These are phyloP conservation scores for Dromiciops gliroides DNA, from an alignment of 2,113 vertebrate species.

Conservation along the genomic window DNA sequence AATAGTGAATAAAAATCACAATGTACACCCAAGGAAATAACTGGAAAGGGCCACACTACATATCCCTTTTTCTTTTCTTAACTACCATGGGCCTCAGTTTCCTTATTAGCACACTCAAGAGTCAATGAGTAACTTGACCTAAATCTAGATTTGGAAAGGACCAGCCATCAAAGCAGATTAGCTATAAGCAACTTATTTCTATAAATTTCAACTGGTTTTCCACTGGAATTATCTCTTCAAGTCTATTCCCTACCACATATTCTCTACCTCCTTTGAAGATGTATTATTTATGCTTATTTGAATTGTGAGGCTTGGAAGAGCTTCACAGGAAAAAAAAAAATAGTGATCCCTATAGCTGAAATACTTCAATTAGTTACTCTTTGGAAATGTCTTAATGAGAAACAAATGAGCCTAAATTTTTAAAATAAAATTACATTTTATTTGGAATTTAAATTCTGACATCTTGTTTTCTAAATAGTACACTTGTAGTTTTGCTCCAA, in stretches of 20 bases:
- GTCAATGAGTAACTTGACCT: neutral
- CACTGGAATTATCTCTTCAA: neutral
- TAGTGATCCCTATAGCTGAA: neutral
- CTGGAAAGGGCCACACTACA: neutral
- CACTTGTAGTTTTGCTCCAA: neutral
- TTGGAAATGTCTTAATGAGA: too few relatives aligned
- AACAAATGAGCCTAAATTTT: too few relatives aligned
- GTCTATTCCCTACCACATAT: neutral
- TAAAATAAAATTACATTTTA: too few relatives aligned
- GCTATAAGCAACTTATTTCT: neutral
- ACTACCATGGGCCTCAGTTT: neutral
- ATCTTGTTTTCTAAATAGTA: neutral
- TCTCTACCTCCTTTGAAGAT: neutral
- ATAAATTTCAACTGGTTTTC: neutral
- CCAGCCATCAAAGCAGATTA: neutral
- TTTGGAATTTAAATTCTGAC: too few relatives aligned
- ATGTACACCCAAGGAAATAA: neutral
- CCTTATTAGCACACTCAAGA: neutral
- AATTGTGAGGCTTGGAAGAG: neutral
- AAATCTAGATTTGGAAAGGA: neutral
- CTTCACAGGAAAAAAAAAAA: neutral
- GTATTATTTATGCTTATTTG: neutral
- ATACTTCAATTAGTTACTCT: too few relatives aligned
- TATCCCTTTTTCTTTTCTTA: neutral
- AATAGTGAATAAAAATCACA: neutral